Evolutionary conservation across 2,797 vertebrate genomes (phyloP).

Genomic region (Centroberyx gerrardi): DNA sequence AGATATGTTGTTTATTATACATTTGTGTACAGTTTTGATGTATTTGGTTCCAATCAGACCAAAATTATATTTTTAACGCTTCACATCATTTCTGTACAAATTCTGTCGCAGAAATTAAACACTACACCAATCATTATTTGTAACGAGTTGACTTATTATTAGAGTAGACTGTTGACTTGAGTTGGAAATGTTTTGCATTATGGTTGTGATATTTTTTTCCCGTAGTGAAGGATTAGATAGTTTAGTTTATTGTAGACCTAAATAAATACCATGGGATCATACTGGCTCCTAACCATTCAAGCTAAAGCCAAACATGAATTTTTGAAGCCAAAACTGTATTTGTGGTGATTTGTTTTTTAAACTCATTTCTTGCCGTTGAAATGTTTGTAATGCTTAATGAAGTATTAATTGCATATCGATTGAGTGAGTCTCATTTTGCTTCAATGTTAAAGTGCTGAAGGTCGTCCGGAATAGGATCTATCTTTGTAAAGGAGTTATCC

Average conservation of each 20-base stretch:
- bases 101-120: background rate
- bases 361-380: constrained; percentile 50
- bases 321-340: constrained; percentile 66
- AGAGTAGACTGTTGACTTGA: background rate
- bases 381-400: constrained; percentile 56
- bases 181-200: constrained; percentile 3
- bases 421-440: constrained; percentile 50
- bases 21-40: background rate
- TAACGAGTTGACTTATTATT: background rate
- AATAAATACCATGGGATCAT: constrained; percentile 25
- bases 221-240: background rate
- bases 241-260: constrained; percentile 20
- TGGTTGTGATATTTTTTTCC: background rate
- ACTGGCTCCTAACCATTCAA: constrained; percentile 10
- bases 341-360: constrained; percentile 33
- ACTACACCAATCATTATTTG: background rate
- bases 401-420: constrained; percentile 77
- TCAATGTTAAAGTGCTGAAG: constrained; percentile 24
- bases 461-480: background rate
- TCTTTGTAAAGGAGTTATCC: background rate
- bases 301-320: constrained; percentile 3
- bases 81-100: background rate
- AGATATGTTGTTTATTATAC: constrained; percentile 2
- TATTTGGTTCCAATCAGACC: background rate
- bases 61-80: background rate